phyloP scores from a whole-genome alignment of 2,888 invertebrate species.

The Sinopyrophorus schimmeli region DNA sequence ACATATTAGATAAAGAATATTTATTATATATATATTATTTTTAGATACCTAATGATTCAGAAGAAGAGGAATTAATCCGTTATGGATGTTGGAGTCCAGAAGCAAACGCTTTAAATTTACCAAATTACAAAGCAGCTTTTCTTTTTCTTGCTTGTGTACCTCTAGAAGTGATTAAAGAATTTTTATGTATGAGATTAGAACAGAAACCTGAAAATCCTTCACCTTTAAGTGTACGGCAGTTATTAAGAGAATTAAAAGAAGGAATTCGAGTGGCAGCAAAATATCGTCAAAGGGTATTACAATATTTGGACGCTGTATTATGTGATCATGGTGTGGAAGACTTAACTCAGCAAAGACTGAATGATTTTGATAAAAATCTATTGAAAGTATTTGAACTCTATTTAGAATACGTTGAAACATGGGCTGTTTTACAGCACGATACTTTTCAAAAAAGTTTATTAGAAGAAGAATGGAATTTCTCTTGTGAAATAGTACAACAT shows the following conservation, averaged over 20 bases:
- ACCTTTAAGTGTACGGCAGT: slow-evolving; percentile 82
- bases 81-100: slow-evolving; percentile 81
- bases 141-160: slow-evolving; percentile 84
- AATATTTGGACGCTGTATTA: slow-evolving; percentile 65
- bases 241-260: slow-evolving; percentile 82
- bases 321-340: slow-evolving; percentile 56
- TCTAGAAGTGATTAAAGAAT: slow-evolving; percentile 91
- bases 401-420: slow-evolving; percentile 81
- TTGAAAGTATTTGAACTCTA: slow-evolving; percentile 71
- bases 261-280: slow-evolving; percentile 82
- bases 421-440: slow-evolving; percentile 72
- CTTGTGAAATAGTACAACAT: slow-evolving; percentile 75
- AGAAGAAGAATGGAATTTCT: slow-evolving; percentile 88
- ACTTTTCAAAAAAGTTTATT: slow-evolving; percentile 73
- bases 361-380: slow-evolving; percentile 77
- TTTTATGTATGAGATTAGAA: slow-evolving; percentile 81
- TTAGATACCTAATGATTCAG: slow-evolving; percentile 43
- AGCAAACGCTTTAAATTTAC: slow-evolving; percentile 75
- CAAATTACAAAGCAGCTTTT: slow-evolving; percentile 83
- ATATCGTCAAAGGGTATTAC: slow-evolving; percentile 76
- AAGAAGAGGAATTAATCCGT: slow-evolving; percentile 60
- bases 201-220: slow-evolving; percentile 82
- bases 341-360: slow-evolving; percentile 64
- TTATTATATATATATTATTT: slow-evolving; percentile 13
- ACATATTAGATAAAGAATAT: too few species aligned